Percentiles rank a stretch among this genome's conserved stretches.
Conservation (phyloP, 2,113 vertebrate species). For the Pollimyrus isidori region DNA sequence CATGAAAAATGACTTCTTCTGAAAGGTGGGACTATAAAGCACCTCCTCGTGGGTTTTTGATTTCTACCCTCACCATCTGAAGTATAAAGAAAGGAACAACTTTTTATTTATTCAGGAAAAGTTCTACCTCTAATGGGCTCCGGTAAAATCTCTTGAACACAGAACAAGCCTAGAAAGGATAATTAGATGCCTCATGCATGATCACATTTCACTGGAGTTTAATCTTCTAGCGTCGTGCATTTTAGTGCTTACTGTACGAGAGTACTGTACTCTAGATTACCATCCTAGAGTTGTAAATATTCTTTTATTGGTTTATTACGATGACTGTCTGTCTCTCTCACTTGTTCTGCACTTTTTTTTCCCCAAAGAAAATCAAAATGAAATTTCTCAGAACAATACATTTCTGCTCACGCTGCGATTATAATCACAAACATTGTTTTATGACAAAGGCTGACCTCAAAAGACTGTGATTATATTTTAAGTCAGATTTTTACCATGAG, state of each 20-base stretch:
- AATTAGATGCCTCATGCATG: not conserved
- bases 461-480: not conserved
- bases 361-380: not conserved
- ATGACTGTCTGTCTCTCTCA: not conserved
- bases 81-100: not conserved
- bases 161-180: not conserved
- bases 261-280: not conserved
- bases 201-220: not conserved
- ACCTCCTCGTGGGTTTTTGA: not conserved
- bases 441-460: not conserved
- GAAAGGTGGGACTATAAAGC: not conserved
- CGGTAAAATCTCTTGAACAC: not conserved
- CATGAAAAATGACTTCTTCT: not conserved
- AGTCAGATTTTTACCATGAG: not conserved
- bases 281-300: not conserved
- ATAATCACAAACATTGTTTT: not conserved
- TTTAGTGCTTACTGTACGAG: not conserved
- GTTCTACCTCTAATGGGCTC: not conserved
- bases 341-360: not conserved
- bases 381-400: not conserved
- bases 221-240: not conserved
- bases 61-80: not conserved
- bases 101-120: not conserved
- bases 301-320: not conserved
- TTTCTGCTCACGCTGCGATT: not conserved